phyloP scores from a whole-genome alignment of 2,888 invertebrate genomes.

The Cyclophora punctaria region DNA sequence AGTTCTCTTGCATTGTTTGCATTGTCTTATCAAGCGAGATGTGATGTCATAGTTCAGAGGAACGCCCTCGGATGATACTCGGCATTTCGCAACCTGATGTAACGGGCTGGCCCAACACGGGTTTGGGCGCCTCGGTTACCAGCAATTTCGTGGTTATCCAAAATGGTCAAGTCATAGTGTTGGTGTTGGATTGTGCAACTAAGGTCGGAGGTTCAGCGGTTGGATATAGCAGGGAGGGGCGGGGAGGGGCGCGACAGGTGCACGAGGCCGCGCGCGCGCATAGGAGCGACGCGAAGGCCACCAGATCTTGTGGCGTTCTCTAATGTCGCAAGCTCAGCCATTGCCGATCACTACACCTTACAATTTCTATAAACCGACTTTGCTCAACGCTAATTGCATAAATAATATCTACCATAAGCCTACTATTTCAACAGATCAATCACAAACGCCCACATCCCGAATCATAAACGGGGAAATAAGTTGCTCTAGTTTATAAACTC shows the following conservation, averaged over 20 bases:
- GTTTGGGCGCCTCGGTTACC: constrained; percentile 26
- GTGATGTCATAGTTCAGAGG: constrained; percentile 64
- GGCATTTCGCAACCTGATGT: constrained; percentile 50
- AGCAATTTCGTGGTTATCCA: constrained; percentile 35
- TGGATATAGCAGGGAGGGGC: constrained; percentile 12
- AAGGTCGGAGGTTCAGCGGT: constrained; percentile 24
- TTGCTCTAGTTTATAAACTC: background rate
- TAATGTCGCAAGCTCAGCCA: constrained; percentile 43
- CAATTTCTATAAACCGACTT: too few relatives aligned
- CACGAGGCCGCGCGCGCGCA: constrained; percentile 54
- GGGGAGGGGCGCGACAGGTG: constrained; percentile 47
- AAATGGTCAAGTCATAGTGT: constrained; percentile 44
- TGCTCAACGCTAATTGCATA: background rate
- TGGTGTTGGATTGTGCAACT: constrained; percentile 50
- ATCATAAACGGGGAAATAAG: too few relatives aligned
- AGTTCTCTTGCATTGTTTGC: constrained; percentile 56
- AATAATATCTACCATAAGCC: background rate
- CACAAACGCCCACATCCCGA: too few relatives aligned
- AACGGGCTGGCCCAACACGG: constrained; percentile 14
- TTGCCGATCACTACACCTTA: constrained; percentile 6
- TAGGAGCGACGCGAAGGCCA: constrained; percentile 59
- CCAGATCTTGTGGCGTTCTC: constrained; percentile 39
- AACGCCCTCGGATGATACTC: constrained; percentile 41
- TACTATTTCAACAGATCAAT: too few relatives aligned
- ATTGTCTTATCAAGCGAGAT: constrained; percentile 46